Evolutionary conservation across 2,888 invertebrate genomes (phyloP).

Genomic region (Amblyteles armatorius): DNA sequence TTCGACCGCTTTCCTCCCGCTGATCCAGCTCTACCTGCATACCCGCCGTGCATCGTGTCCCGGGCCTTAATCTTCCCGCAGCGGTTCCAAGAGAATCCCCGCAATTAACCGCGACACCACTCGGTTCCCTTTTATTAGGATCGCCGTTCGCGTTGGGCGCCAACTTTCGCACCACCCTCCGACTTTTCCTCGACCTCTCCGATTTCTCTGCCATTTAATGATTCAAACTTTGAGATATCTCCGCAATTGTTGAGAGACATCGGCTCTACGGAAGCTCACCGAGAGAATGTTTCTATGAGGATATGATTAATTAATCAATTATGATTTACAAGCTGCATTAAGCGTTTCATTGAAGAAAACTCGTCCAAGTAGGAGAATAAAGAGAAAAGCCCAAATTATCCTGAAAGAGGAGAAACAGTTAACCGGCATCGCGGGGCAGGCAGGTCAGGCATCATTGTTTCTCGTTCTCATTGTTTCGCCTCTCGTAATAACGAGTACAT

Average conservation of each 20-base stretch:
- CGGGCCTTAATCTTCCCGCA: conserved; percentile 48
- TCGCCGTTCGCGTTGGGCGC: conserved; percentile 15
- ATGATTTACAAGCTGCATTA: neutral
- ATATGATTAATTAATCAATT: conserved; percentile 6
- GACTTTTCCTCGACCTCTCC: conserved; percentile 3
- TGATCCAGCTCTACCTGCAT: conserved; percentile 3
- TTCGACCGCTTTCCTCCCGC: conserved; percentile 63
- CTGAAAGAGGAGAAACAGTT: conserved; percentile 41
- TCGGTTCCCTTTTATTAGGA: conserved; percentile 69
- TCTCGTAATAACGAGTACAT: conserved; percentile 65
- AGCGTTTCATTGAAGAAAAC: conserved; percentile 28
- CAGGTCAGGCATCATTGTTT: conserved; percentile 57
- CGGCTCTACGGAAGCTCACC: neutral
- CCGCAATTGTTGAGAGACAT: conserved; percentile 30
- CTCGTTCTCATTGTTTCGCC: conserved; percentile 62
- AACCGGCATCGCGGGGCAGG: conserved; percentile 34
- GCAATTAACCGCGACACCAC: conserved; percentile 80
- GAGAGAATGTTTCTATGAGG: neutral
- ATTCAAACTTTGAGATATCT: too few relatives aligned
- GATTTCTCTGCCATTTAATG: neutral
- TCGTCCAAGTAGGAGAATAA: conserved; percentile 17
- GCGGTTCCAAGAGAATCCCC: conserved; percentile 70
- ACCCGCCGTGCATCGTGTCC: conserved; percentile 15
- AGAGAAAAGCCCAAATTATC: conserved; percentile 35
- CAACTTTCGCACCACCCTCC: conserved; percentile 13